Conservation (phyloP, 2,113 vertebrate species). For the Picathartes gymnocephalus region DNA sequence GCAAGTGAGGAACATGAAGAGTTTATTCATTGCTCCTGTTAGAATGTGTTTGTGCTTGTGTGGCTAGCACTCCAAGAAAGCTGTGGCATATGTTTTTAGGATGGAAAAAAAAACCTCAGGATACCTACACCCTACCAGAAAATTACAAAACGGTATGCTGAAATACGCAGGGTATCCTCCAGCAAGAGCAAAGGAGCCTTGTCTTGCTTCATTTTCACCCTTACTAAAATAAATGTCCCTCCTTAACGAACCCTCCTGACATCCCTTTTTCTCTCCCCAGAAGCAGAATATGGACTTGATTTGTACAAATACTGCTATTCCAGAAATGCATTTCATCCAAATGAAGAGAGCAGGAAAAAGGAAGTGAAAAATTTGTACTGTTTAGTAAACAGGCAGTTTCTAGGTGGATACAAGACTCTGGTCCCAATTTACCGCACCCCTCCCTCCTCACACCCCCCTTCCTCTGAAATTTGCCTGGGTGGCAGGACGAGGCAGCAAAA, state of each 20-base stretch:
- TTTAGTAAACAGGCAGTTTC: conserved; percentile 37
- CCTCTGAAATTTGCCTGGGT: background rate
- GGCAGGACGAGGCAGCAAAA: background rate
- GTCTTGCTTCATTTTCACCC: background rate
- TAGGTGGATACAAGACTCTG: background rate
- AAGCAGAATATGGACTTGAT: background rate
- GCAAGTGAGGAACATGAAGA: background rate
- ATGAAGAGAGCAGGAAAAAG: background rate
- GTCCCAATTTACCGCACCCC: background rate
- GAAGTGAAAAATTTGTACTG: background rate
- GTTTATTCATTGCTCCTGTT: conserved; percentile 31
- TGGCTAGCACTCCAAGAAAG: conserved; percentile 5
- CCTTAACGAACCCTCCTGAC: background rate
- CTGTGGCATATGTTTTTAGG: background rate
- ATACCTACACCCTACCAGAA: background rate
- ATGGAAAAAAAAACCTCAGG: background rate
- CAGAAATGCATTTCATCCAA: background rate
- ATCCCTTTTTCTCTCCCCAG: background rate
- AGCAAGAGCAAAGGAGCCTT: background rate
- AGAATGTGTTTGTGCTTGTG: conserved; percentile 3
- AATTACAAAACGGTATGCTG: background rate
- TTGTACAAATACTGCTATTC: background rate
- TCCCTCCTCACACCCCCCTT: background rate
- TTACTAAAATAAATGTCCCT: background rate
- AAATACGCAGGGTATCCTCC: background rate